Conservation (phyloP, 2,888 invertebrate genomes). For the Cyclophora punctaria region DNA sequence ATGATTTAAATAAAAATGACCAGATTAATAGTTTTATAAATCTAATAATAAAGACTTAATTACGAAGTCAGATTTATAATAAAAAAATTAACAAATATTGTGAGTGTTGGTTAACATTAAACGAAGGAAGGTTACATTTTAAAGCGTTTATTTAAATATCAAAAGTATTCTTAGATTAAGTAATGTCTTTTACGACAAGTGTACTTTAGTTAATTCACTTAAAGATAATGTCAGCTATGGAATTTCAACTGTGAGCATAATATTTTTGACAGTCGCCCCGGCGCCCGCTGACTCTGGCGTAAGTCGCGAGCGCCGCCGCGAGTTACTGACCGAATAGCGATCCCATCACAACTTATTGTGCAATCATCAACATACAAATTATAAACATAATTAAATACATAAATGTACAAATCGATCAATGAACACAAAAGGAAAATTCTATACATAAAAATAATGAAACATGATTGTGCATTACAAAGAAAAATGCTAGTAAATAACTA, state of each 20-base stretch:
- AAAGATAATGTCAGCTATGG: conserved; percentile 52
- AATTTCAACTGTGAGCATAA: conserved; percentile 42
- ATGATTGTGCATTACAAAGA: conserved; percentile 67
- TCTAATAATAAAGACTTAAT: conserved; percentile 68
- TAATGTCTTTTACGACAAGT: conserved; percentile 67
- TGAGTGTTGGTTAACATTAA: conserved; percentile 73
- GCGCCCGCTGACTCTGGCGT: conserved; percentile 51
- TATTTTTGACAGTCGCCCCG: conserved; percentile 27
- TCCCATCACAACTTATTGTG: conserved; percentile 53
- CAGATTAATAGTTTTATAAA: conserved; percentile 72
- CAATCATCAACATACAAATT: conserved; percentile 49
- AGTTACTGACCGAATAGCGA: conserved; percentile 26
- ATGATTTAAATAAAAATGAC: conserved; percentile 75
- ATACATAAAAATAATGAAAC: conserved; percentile 39
- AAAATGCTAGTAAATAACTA: conserved; percentile 53
- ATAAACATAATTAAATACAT: conserved; percentile 44
- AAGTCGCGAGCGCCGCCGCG: conserved; percentile 26
- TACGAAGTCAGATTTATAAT: conserved; percentile 66
- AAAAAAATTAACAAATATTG: conserved; percentile 33
- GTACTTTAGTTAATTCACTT: conserved; percentile 63
- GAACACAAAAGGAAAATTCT: conserved; percentile 38
- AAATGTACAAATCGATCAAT: conserved; percentile 48
- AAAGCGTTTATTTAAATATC: conserved; percentile 65
- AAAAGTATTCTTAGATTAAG: conserved; percentile 65
- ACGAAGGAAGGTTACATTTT: conserved; percentile 63